Evolutionary conservation across 2,888 invertebrate species (phyloP).

Genomic region (Himalopsyche anomala): DNA sequence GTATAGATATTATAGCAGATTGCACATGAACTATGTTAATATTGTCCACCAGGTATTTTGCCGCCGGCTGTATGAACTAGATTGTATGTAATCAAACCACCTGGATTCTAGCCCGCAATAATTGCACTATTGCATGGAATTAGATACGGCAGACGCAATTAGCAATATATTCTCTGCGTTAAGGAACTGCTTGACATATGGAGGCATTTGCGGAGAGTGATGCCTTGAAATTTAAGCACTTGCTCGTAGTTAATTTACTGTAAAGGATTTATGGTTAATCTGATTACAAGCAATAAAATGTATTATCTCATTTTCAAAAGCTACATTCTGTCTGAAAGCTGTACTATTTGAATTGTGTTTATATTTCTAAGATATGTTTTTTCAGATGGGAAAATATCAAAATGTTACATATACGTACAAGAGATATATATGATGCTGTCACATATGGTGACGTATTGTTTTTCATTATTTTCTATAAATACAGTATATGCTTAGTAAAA

Average conservation of each 20-base stretch:
- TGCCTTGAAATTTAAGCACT: constrained; percentile 18
- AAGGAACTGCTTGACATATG: constrained; percentile 16
- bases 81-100: constrained; percentile 18
- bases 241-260: neutral
- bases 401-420: no score
- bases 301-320: neutral
- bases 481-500: no score
- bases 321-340: neutral
- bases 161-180: constrained; percentile 21
- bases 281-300: neutral
- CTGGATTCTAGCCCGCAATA: neutral
- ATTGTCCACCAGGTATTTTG: constrained; percentile 21
- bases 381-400: no score
- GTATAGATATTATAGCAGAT: no score
- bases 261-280: neutral
- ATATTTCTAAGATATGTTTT: no score
- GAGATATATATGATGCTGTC: no score
- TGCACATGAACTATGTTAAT: neutral
- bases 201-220: constrained; percentile 16
- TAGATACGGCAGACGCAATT: constrained; percentile 26
- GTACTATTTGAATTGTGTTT: no score
- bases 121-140: neutral
- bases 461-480: no score
- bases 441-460: no score
- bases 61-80: neutral